Percentiles rank a stretch among this genome's conserved stretches.
These are phyloP conservation scores for Spondyliosoma cantharus DNA, from an alignment of 2,797 vertebrate genomes.

Conservation along the genomic window DNA sequence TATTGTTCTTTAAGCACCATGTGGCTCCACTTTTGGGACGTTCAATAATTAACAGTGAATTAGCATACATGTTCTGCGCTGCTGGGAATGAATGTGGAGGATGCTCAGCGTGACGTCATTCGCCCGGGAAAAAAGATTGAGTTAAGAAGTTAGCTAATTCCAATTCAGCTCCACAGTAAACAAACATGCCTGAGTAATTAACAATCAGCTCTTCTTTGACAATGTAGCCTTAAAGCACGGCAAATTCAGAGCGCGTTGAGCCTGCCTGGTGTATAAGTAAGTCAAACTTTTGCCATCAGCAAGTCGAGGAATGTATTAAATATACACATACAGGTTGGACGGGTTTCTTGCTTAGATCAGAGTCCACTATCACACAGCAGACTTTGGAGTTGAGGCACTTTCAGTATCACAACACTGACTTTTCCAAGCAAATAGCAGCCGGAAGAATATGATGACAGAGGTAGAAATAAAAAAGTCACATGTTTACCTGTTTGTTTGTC, in stretches of 20 bases:
- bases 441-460: background rate
- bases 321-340: slow-evolving; percentile 7
- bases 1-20: slow-evolving; percentile 40
- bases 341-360: slow-evolving; percentile 22
- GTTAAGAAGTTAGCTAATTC: slow-evolving; percentile 56
- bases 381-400: background rate
- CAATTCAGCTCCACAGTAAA: slow-evolving; percentile 58
- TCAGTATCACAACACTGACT: background rate
- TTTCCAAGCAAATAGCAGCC: background rate
- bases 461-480: background rate
- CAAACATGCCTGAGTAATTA: slow-evolving; percentile 53
- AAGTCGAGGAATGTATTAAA: slow-evolving; percentile 19
- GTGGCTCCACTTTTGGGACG: slow-evolving; percentile 40
- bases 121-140: slow-evolving; percentile 40
- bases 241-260: slow-evolving; percentile 19
- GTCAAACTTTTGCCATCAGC: slow-evolving; percentile 16
- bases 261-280: slow-evolving; percentile 19
- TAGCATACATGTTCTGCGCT: slow-evolving; percentile 41
- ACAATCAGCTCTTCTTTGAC: slow-evolving; percentile 45
- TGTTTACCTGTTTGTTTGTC: slow-evolving; percentile 69
- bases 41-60: slow-evolving; percentile 53
- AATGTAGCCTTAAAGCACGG: slow-evolving; percentile 36
- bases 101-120: slow-evolving; percentile 55
- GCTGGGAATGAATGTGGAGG: slow-evolving; percentile 32
- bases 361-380: slow-evolving; percentile 3